phyloP scores from a whole-genome alignment of 2,797 vertebrate species.

The Setipinna tenuifilis region DNA sequence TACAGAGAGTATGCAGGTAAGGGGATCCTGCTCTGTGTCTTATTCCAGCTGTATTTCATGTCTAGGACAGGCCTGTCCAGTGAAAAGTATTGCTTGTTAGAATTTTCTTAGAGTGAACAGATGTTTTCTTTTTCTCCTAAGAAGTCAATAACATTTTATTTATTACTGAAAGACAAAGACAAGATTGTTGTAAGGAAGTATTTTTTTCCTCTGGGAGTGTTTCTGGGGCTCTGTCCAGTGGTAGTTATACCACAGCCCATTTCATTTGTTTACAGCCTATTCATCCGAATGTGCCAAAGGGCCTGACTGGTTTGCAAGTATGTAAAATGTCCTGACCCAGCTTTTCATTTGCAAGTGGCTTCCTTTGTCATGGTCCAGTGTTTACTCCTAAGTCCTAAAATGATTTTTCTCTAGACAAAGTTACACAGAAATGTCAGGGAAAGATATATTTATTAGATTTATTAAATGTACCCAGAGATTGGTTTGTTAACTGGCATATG shows the following conservation, averaged over 20 bases:
- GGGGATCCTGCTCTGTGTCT: neutral
- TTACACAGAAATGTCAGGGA: neutral
- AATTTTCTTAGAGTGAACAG: too few species aligned
- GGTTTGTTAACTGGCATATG: neutral
- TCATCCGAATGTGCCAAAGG: neutral
- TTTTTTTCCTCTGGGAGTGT: neutral
- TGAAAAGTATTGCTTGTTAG: too few species aligned
- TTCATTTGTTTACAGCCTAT: neutral
- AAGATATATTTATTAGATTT: neutral
- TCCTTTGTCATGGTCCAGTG: neutral
- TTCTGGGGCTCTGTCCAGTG: neutral
- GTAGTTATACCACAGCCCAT: neutral
- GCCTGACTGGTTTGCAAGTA: neutral
- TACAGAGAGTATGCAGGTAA: constrained; percentile 98
- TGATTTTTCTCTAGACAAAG: neutral
- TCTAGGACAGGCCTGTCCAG: neutral
- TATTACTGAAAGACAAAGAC: too few species aligned
- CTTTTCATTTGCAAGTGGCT: neutral
- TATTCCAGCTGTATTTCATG: neutral
- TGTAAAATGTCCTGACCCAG: neutral
- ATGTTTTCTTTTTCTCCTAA: too few species aligned
- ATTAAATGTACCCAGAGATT: neutral
- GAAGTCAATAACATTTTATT: too few species aligned
- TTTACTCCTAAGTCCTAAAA: neutral
- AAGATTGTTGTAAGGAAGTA: too few species aligned